Evolutionary conservation across 2,888 invertebrate species (phyloP).

Genomic region (Dynastes grantii): DNA sequence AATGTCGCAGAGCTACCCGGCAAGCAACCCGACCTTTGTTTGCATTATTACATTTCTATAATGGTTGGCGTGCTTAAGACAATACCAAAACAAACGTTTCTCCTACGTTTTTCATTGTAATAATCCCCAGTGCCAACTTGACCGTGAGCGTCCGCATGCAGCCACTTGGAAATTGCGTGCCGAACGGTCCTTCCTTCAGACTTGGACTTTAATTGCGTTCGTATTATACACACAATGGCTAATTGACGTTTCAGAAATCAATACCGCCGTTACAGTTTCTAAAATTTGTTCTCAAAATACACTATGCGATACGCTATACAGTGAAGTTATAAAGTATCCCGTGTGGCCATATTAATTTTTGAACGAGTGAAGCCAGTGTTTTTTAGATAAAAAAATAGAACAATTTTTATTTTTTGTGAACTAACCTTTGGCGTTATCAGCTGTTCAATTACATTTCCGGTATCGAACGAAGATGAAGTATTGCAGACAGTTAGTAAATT

Average conservation of each 20-base stretch:
- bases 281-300: neutral
- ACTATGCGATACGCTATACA: too few relatives aligned
- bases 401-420: too few relatives aligned
- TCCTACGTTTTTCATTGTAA: slow-evolving; percentile 52
- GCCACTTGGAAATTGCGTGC: slow-evolving; percentile 52
- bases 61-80: slow-evolving; percentile 53
- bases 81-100: slow-evolving; percentile 54
- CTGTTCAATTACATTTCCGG: too few relatives aligned
- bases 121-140: slow-evolving; percentile 57
- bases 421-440: too few relatives aligned
- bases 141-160: slow-evolving; percentile 57
- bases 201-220: slow-evolving; percentile 30
- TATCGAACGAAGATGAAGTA: too few relatives aligned
- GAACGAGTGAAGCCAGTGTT: too few relatives aligned
- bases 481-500: too few relatives aligned
- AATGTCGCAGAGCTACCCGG: slow-evolving; percentile 32
- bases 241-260: slow-evolving; percentile 32
- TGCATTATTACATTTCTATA: slow-evolving; percentile 55
- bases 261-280: slow-evolving; percentile 19
- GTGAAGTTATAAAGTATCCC: too few relatives aligned
- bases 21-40: slow-evolving; percentile 53
- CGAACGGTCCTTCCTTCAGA: slow-evolving; percentile 18
- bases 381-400: too few relatives aligned
- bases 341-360: too few relatives aligned
- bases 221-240: slow-evolving; percentile 16